Conservation (phyloP, 64 coral and sea anemone species). For the Pocillopora damicornis region DNA sequence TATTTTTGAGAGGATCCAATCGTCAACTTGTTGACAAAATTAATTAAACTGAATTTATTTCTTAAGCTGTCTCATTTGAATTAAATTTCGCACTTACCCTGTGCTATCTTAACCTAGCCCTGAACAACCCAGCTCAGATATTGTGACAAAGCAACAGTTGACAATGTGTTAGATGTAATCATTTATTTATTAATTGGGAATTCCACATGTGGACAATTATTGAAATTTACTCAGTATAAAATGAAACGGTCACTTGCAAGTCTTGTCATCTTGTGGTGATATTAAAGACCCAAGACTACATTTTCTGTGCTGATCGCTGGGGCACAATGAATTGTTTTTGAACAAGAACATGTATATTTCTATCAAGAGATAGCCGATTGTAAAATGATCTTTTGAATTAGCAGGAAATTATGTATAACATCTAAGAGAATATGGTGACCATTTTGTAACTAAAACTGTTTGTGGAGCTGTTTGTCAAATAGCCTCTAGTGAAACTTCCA, state of each 20-base stretch:
- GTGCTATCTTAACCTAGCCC: background rate
- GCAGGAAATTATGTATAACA: no score
- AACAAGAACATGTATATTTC: constrained; percentile 16
- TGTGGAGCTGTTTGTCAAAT: no score
- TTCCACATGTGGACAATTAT: background rate
- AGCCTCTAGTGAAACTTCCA: background rate
- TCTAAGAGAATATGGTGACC: no score
- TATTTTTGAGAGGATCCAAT: constrained; percentile 11
- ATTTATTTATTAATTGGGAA: constrained; percentile 8
- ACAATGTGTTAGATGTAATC: constrained; percentile 16
- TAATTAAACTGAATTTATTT: background rate
- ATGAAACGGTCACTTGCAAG: constrained; percentile 27
- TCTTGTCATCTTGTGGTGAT: constrained; percentile 5
- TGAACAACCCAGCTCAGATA: background rate
- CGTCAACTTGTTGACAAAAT: background rate
- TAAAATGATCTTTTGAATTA: constrained; percentile 18
- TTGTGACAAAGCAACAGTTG: background rate
- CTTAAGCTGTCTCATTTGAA: background rate
- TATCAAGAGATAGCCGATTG: background rate
- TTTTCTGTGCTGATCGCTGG: constrained; percentile 5
- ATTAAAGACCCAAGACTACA: constrained; percentile 2
- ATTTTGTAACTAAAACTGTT: no score
- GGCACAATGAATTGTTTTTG: background rate
- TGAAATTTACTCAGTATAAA: constrained; percentile 4
- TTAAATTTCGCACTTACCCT: background rate